A percentile compares a stretch with the other conserved stretches of the same genome.
phyloP scores from a whole-genome alignment of 2,888 invertebrate species.

The Brachypalpus laphriformis region DNA sequence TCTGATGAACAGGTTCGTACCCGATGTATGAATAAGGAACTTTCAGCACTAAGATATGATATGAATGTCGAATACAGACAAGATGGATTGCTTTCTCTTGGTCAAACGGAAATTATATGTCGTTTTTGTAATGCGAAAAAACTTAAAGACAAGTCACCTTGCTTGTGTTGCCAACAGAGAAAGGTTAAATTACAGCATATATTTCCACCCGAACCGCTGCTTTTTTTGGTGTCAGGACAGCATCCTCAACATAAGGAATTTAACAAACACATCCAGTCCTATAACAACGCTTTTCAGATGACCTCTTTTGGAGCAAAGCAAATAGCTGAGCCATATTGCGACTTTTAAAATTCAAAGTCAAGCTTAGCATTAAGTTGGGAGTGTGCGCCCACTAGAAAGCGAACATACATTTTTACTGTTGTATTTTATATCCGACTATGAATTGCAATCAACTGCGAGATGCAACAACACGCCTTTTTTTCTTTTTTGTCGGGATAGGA shows the following conservation, averaged over 20 bases:
- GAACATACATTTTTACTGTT: not conserved
- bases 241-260: not conserved
- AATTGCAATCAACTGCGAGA: not conserved
- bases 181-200: not conserved
- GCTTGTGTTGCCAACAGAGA: not conserved
- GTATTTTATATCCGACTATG: not conserved
- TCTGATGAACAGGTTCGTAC: not conserved
- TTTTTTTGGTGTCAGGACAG: not conserved
- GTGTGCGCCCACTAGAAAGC: not conserved
- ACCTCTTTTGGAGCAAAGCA: not conserved
- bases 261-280: not conserved
- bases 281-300: not conserved
- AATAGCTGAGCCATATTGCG: not conserved
- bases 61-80: not conserved
- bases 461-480: not conserved
- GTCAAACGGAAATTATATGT: not conserved
- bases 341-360: not conserved
- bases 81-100: not conserved
- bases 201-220: not conserved
- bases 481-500: no score
- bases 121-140: not conserved
- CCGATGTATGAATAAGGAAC: not conserved
- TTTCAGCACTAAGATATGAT: not conserved
- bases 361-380: not conserved
- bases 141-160: not conserved